A percentile compares a stretch with the other conserved stretches of the same genome.
phyloP scores from a whole-genome alignment of 2,113 vertebrate genomes.

The Ellobius talpinus region DNA sequence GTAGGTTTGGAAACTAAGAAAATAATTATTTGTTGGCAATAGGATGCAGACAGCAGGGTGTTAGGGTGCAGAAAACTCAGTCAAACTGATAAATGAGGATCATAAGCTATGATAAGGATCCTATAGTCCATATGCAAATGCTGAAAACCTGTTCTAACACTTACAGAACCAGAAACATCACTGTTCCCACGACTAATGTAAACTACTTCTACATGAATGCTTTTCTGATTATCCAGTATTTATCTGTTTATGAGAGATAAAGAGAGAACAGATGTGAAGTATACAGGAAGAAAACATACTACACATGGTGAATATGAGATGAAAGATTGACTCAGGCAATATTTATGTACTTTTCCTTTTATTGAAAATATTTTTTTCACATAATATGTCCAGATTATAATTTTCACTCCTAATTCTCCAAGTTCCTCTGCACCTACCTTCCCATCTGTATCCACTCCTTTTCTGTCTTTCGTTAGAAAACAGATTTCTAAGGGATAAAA shows the following conservation, averaged over 20 bases:
- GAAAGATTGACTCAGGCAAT: not conserved
- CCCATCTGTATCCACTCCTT: not conserved
- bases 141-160: not conserved
- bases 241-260: not conserved
- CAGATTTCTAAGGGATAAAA: not conserved
- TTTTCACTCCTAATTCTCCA: not conserved
- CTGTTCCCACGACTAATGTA: not conserved
- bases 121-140: slow-evolving; percentile 3
- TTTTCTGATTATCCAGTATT: slow-evolving; percentile 1
- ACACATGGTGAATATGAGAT: not conserved
- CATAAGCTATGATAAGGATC: not conserved
- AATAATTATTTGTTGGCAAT: not conserved
- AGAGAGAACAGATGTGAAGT: not conserved
- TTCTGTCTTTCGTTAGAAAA: not conserved
- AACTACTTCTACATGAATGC: not conserved
- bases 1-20: not conserved
- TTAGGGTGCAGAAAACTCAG: not conserved
- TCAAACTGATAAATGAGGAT: not conserved
- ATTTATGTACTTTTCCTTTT: not conserved
- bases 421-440: not conserved
- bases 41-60: not conserved
- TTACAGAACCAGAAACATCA: not conserved
- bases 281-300: not conserved
- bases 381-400: not conserved
- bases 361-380: not conserved